A percentile compares a stretch with the other conserved stretches of the same genome.
These are phyloP conservation scores for Drosophila orosa DNA, from an alignment of 1,140 invertebrate species.

Conservation along the genomic window DNA sequence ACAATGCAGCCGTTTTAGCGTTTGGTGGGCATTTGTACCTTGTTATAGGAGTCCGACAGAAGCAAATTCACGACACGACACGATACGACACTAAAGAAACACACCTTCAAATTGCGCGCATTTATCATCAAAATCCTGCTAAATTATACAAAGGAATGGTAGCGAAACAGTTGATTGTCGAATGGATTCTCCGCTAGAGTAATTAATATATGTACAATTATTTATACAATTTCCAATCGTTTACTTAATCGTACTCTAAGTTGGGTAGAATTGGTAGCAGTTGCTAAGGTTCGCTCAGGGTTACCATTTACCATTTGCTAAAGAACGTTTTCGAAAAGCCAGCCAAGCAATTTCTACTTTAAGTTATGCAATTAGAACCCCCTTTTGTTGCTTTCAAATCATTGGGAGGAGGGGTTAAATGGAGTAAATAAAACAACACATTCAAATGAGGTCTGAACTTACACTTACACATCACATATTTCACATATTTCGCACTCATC, in stretches of 20 bases:
- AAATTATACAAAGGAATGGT: conserved; percentile 12
- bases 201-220: conserved; percentile 72
- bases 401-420: conserved; percentile 18
- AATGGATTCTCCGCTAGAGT: conserved; percentile 75
- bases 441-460: conserved; percentile 21
- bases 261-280: conserved; percentile 27
- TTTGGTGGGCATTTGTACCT: conserved; percentile 70
- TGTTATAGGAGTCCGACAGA: conserved; percentile 51
- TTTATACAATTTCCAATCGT: conserved; percentile 65
- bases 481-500: conserved; percentile 4
- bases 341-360: conserved; percentile 45
- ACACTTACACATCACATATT: conserved; percentile 15
- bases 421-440: conserved; percentile 15
- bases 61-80: conserved; percentile 25
- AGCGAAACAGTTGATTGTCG: conserved; percentile 59
- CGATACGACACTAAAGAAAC: too few relatives aligned
- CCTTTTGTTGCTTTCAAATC: conserved; percentile 14
- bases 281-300: conserved; percentile 40
- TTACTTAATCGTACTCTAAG: conserved; percentile 50
- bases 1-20: conserved; percentile 70
- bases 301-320: conserved; percentile 28
- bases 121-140: conserved; percentile 37
- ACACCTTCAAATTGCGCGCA: conserved; percentile 30
- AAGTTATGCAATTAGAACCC: conserved; percentile 37
- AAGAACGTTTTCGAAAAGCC: conserved; percentile 9